These are phyloP conservation scores for Heliocidaris erythrogramma DNA, from an alignment of 35 echinoderm and acorn worm genomes.

Conservation along the genomic window DNA sequence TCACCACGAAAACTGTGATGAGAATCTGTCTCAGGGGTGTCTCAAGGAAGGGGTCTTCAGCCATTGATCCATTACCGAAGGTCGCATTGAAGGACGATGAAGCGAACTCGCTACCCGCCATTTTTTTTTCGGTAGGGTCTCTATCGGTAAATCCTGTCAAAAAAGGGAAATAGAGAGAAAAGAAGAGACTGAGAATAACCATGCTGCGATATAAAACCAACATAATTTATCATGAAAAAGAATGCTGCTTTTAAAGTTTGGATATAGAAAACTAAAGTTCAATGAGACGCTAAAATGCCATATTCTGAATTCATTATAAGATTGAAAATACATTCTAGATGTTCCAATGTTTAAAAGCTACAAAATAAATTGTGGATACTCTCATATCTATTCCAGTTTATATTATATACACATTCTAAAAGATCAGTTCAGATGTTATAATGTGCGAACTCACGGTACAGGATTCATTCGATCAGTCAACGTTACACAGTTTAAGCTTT, in stretches of 20 bases:
- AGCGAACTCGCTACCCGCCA: background rate
- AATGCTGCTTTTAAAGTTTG: no score
- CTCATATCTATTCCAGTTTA: background rate
- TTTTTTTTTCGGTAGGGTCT: background rate
- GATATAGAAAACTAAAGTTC: no score
- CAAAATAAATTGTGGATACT: no score
- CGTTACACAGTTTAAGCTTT: background rate
- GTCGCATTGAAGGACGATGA: background rate
- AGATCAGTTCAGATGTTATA: no score
- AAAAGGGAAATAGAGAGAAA: background rate
- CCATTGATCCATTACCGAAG: background rate
- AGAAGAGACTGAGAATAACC: background rate
- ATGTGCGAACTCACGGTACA: no score
- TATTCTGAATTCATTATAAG: no score
- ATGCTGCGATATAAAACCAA: background rate
- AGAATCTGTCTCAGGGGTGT: slow-evolving; percentile 59
- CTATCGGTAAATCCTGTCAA: no score
- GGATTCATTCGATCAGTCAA: no score
- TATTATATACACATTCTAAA: background rate
- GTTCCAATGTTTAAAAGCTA: no score
- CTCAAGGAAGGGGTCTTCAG: slow-evolving; percentile 55
- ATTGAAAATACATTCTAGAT: no score
- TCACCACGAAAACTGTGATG: slow-evolving; percentile 58
- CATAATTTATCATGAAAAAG: no score
- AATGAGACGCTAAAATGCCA: no score